phyloP scores from a whole-genome alignment of 2,113 vertebrate genomes.

The Microtus montanus region DNA sequence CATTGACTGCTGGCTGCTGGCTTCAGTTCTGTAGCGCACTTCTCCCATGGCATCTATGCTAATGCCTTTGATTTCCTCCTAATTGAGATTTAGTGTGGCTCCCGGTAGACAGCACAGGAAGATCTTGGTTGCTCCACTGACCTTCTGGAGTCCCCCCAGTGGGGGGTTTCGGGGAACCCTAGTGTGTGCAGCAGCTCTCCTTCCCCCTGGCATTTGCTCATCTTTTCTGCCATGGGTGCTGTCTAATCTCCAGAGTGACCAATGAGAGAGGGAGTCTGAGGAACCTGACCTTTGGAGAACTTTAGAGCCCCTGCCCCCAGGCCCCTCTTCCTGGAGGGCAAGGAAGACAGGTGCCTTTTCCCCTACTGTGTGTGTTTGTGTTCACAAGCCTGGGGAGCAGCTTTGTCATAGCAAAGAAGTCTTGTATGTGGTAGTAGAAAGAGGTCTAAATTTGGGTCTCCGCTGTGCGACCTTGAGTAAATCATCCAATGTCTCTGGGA shows the following conservation, averaged over 20 bases:
- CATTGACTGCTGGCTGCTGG: rapidly evolving
- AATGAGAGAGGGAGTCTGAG: background rate
- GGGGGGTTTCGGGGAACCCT: background rate
- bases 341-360: background rate
- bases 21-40: background rate
- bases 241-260: background rate
- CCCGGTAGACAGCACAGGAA: background rate
- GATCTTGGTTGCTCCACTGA: background rate
- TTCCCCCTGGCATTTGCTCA: rapidly evolving
- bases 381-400: background rate
- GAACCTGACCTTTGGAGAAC: background rate
- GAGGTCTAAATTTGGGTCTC: background rate
- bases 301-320: rapidly evolving
- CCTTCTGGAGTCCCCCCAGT: background rate
- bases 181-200: rapidly evolving
- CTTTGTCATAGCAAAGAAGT: background rate
- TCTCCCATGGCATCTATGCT: background rate
- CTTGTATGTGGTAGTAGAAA: background rate
- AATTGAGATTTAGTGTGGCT: background rate
- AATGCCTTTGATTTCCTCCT: conserved; percentile 17
- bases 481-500: background rate
- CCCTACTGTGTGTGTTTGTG: background rate
- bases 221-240: background rate
- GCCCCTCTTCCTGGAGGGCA: too few species aligned
- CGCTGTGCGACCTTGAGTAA: background rate